A percentile compares a stretch with the other conserved stretches of the same genome.
These are phyloP conservation scores for Sclerodermus sp. DNA, from an alignment of 2,888 invertebrate genomes.

Conservation along the genomic window DNA sequence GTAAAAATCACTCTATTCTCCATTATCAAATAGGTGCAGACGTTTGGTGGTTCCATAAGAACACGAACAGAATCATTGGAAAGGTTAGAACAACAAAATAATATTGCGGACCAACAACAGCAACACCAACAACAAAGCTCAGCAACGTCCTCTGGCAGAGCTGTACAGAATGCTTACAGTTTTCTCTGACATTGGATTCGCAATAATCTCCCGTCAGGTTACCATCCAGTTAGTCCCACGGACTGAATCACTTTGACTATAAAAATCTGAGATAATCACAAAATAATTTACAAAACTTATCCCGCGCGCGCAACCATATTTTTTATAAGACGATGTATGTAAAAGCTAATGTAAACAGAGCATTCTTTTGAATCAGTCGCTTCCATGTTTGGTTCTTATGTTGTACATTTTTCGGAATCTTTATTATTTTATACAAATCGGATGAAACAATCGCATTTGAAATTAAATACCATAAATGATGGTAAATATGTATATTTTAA, in stretches of 20 bases:
- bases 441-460: background rate
- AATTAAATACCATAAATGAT: background rate
- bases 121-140: too few relatives aligned
- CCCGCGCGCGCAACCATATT: background rate
- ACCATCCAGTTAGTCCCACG: slow-evolving; percentile 43
- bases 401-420: background rate
- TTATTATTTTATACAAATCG: background rate
- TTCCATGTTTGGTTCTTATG: slow-evolving; percentile 10
- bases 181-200: slow-evolving; percentile 62
- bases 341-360: background rate
- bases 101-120: slow-evolving; percentile 41
- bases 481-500: background rate
- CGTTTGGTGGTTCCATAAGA: slow-evolving; percentile 80
- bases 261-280: background rate
- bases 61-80: slow-evolving; percentile 79
- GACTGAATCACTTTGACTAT: slow-evolving; percentile 35
- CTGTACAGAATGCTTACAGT: slow-evolving; percentile 68
- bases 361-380: slow-evolving; percentile 9
- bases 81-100: slow-evolving; percentile 61
- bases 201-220: slow-evolving; percentile 41
- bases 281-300: background rate
- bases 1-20: background rate
- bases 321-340: background rate
- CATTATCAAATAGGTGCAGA: slow-evolving; percentile 63
- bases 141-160: slow-evolving; percentile 57